phyloP scores from a whole-genome alignment of 2,113 vertebrate species.

The Himantopus leucocephalus region DNA sequence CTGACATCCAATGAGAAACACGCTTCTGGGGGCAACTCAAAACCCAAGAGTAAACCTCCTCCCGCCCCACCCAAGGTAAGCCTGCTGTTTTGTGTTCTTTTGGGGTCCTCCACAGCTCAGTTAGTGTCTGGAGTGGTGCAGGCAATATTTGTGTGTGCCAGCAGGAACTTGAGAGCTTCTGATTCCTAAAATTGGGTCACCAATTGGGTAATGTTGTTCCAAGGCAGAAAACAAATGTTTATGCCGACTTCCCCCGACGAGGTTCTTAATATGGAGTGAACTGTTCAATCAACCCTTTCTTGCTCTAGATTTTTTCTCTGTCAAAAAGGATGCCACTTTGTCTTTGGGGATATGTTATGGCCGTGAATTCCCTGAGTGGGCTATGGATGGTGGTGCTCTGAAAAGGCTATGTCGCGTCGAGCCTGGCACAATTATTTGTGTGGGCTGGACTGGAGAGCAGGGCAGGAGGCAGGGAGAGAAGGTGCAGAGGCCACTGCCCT shows the following conservation, averaged over 20 bases:
- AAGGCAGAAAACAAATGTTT: not conserved
- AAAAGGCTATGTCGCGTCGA: not conserved
- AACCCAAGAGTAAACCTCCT: not conserved
- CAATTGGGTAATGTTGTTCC: not conserved
- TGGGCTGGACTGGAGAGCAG: not conserved
- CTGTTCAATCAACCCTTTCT: not conserved
- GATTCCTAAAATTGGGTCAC: not conserved
- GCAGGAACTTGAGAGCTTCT: not conserved
- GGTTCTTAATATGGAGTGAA: not conserved
- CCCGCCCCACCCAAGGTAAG: conserved; percentile 27
- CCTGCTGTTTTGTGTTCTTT: not conserved
- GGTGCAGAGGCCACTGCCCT: not conserved
- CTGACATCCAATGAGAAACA: not conserved
- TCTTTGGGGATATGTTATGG: not conserved
- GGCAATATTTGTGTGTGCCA: not conserved
- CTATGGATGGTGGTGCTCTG: not conserved
- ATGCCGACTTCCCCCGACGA: not conserved
- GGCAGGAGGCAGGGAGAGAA: not conserved
- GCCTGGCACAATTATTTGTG: not conserved
- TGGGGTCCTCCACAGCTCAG: not conserved
- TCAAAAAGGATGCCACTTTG: not conserved
- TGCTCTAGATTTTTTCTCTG: not conserved
- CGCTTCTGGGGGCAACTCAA: not conserved
- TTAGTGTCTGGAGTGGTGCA: not conserved
- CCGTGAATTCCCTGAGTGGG: not conserved